phyloP scores from a whole-genome alignment of 2,113 vertebrate species.

The Corydoras maculifer region DNA sequence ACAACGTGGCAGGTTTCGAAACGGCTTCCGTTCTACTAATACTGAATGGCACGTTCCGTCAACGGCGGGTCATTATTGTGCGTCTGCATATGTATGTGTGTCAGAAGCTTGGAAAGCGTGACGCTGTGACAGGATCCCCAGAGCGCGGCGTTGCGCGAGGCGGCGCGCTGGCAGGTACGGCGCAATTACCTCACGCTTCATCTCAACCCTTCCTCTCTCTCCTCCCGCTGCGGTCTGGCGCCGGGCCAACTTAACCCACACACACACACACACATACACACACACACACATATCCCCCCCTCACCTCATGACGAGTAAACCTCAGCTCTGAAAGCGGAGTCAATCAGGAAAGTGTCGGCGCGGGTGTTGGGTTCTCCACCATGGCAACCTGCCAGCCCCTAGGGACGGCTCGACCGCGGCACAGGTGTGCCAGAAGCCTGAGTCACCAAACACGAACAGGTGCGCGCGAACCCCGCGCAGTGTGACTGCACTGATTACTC shows the following conservation, averaged over 20 bases:
- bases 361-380: slow-evolving; percentile 20
- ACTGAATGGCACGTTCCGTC: slow-evolving; percentile 43
- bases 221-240: slow-evolving; percentile 23
- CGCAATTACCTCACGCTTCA: slow-evolving; percentile 63
- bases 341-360: slow-evolving; percentile 17
- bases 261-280: slow-evolving; percentile 25
- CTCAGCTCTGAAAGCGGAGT: neutral
- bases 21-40: slow-evolving; percentile 25
- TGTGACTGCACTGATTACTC: too few species aligned
- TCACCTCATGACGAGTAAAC: neutral
- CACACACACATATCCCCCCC: slow-evolving; percentile 20
- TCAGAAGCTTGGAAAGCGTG: slow-evolving; percentile 24
- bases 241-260: slow-evolving; percentile 8
- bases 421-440: too few species aligned
- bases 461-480: too few species aligned
- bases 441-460: too few species aligned
- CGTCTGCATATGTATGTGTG: slow-evolving; percentile 22
- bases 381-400: slow-evolving; percentile 28
- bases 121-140: slow-evolving; percentile 38
- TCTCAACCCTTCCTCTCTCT: slow-evolving; percentile 23
- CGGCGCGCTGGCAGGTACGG: slow-evolving; percentile 57
- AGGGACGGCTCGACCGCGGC: too few species aligned
- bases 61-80: slow-evolving; percentile 42
- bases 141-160: slow-evolving; percentile 19
- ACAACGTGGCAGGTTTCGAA: slow-evolving; percentile 33